Percentiles rank a stretch among this genome's conserved stretches.
Conservation (phyloP, 1,140 invertebrate species). For the Drosophila cardini region DNA sequence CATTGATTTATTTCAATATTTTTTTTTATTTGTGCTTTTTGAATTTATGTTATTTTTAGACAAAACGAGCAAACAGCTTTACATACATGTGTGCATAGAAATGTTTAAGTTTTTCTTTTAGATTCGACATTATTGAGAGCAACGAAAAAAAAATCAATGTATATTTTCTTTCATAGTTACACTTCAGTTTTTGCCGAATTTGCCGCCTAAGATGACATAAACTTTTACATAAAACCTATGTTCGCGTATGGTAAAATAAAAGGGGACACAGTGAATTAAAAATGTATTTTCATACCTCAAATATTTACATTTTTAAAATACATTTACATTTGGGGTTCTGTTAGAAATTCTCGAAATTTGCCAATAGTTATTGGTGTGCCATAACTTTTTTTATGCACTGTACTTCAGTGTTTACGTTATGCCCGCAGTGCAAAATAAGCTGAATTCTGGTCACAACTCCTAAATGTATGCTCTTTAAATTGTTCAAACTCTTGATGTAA, state of each 20-base stretch:
- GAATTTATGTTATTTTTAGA: slow-evolving; percentile 47
- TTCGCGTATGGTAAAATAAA: too few species aligned
- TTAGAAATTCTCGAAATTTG: too few species aligned
- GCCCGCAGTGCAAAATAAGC: neutral
- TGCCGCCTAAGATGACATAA: slow-evolving; percentile 41
- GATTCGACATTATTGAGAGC: neutral
- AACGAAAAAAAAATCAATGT: neutral
- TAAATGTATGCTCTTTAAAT: slow-evolving; percentile 18
- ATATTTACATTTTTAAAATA: too few species aligned
- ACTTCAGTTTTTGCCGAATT: slow-evolving; percentile 23
- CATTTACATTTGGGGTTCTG: too few species aligned
- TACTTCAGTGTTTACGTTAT: slow-evolving; percentile 15
- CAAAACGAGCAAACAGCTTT: slow-evolving; percentile 7
- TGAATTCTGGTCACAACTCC: neutral
- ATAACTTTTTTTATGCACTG: neutral
- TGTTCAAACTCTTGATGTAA: neutral
- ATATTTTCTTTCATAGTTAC: neutral
- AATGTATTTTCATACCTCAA: neutral
- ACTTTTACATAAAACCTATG: too few species aligned
- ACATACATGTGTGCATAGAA: slow-evolving; percentile 6
- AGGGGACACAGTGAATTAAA: neutral
- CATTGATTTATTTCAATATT: slow-evolving; percentile 38
- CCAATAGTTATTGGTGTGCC: too few species aligned
- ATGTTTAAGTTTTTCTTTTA: slow-evolving; percentile 17
- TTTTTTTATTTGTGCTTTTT: slow-evolving; percentile 24